phyloP scores from a whole-genome alignment of 2,888 invertebrate genomes.

The Rhogogaster chlorosoma region DNA sequence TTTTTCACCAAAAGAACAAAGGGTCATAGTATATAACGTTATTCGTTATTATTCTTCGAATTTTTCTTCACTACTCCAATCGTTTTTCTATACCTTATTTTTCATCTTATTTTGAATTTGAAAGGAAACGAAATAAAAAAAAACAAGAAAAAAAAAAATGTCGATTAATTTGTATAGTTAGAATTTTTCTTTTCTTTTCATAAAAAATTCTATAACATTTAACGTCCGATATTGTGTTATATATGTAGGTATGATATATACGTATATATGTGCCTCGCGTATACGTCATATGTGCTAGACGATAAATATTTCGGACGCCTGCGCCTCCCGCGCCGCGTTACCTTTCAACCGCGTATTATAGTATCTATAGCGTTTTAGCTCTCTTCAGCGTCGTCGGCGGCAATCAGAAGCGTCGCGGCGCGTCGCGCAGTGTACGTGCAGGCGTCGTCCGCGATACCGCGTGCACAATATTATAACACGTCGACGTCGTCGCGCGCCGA shows the following conservation, averaged over 20 bases:
- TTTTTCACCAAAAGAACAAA: not conserved
- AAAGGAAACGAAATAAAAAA: not conserved
- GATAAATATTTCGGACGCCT: constrained; percentile 32
- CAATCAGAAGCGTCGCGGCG: constrained; percentile 45
- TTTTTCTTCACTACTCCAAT: not conserved
- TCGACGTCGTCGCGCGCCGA: not conserved
- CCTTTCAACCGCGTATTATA: constrained; percentile 3
- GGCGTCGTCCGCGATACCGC: constrained; percentile 45
- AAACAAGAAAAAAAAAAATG: not conserved
- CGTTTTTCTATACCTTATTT: not conserved
- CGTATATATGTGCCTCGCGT: not conserved
- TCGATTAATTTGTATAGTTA: not conserved
- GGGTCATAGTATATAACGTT: too few relatives aligned
- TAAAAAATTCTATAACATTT: not conserved
- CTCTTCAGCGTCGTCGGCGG: constrained; percentile 17
- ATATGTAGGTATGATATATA: not conserved
- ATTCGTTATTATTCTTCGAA: not conserved
- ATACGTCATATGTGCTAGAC: not conserved
- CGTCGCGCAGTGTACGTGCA: constrained; percentile 39
- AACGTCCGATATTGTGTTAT: not conserved
- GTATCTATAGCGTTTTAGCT: not conserved
- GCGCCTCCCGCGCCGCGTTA: not conserved
- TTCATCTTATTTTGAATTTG: not conserved
- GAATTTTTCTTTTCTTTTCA: not conserved
- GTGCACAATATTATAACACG: not conserved